Conservation (phyloP, 23 tunicate species). For the Ciona savignyi region DNA sequence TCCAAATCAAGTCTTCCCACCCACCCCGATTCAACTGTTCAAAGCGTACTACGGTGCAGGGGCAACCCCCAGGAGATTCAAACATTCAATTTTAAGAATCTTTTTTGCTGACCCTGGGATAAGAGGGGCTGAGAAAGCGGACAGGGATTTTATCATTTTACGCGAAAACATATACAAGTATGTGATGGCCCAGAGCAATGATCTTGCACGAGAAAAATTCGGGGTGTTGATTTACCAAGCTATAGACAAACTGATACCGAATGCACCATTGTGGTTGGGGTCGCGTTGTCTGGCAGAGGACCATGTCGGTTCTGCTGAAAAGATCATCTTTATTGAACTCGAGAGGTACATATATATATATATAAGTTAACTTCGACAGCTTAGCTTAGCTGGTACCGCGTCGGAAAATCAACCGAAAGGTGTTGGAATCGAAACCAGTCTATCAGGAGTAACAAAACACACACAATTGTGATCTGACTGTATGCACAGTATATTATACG, state of each 20-base stretch:
- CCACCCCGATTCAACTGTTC: constrained; percentile 26
- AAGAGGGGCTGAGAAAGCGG: neutral
- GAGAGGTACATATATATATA: constrained; percentile 37
- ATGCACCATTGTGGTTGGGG: constrained; percentile 9
- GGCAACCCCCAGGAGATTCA: constrained; percentile 24
- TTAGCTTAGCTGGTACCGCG: too few relatives aligned
- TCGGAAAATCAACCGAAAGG: too few relatives aligned
- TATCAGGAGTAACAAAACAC: too few relatives aligned
- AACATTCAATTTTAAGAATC: constrained; percentile 24
- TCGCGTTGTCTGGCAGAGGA: constrained; percentile 18
- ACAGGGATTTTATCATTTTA: constrained; percentile 14
- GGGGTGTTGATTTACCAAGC: constrained; percentile 36
- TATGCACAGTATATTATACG: too few relatives aligned
- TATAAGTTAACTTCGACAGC: too few relatives aligned
- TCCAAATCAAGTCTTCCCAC: constrained; percentile 20
- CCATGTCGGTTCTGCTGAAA: neutral
- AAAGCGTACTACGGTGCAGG: constrained; percentile 20
- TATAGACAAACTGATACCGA: constrained; percentile 6
- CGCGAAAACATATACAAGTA: constrained; percentile 28
- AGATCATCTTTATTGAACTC: constrained; percentile 14
- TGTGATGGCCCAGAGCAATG: constrained; percentile 21
- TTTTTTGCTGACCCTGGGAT: constrained; percentile 39
- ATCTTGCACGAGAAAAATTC: constrained; percentile 29
- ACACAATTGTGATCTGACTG: too few relatives aligned
- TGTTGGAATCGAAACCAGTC: too few relatives aligned